Conservation (phyloP, 1,140 invertebrate species). For the Palaemon carinicauda region DNA sequence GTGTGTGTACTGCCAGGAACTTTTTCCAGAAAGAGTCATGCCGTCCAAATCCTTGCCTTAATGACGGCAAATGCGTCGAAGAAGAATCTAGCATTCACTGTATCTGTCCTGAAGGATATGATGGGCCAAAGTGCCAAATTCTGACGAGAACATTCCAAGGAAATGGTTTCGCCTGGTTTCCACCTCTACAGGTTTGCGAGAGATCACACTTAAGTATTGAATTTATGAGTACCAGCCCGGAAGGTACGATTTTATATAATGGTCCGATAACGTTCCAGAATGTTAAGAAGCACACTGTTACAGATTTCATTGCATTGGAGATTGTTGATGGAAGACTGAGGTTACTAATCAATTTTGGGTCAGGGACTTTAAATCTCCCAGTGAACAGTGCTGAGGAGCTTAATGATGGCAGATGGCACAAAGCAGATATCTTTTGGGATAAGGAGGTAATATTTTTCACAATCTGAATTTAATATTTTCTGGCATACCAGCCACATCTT, state of each 20-base stretch:
- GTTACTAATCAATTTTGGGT: slow-evolving; percentile 93
- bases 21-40: slow-evolving; percentile 90
- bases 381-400: slow-evolving; percentile 84
- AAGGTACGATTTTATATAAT: slow-evolving; percentile 95
- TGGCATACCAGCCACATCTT: no score
- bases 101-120: slow-evolving; percentile 88
- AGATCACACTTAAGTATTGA: slow-evolving; percentile 93
- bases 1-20: slow-evolving; percentile 89
- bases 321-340: slow-evolving; percentile 88
- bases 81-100: slow-evolving; percentile 74
- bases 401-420: slow-evolving; percentile 95
- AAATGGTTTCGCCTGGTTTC: slow-evolving; percentile 95
- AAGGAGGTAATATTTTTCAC: slow-evolving; percentile 73
- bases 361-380: slow-evolving; percentile 87
- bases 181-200: slow-evolving; percentile 94
- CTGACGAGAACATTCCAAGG: slow-evolving; percentile 91
- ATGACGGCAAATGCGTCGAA: slow-evolving; percentile 91
- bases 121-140: slow-evolving; percentile 94
- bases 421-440: slow-evolving; percentile 94
- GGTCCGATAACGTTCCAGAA: slow-evolving; percentile 94
- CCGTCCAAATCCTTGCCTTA: slow-evolving; percentile 88
- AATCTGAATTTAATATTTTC: no score
- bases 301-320: slow-evolving; percentile 94
- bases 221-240: slow-evolving; percentile 88
- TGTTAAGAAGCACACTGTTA: slow-evolving; percentile 83